Evolutionary conservation across 2,113 vertebrate genomes (phyloP).

Genomic region (Delphinapterus leucas): DNA sequence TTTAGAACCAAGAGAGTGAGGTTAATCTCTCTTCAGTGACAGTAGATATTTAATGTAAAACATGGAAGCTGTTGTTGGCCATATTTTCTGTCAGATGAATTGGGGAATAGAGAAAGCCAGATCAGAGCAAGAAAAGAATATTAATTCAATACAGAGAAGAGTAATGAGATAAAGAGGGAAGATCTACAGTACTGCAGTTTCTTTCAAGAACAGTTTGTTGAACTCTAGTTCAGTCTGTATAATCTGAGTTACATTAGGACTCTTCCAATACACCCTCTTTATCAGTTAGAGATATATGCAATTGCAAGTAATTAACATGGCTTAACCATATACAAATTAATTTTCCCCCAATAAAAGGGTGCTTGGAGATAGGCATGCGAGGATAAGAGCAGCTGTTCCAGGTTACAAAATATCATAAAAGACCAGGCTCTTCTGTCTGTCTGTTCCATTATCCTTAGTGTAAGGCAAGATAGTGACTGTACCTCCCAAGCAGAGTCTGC

Average conservation of each 20-base stretch:
- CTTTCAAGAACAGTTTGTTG: background rate
- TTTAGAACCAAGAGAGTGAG: background rate
- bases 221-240: background rate
- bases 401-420: conserved; percentile 24
- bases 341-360: background rate
- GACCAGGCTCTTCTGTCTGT: background rate
- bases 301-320: conserved; percentile 6
- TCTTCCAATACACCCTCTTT: background rate
- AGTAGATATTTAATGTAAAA: background rate
- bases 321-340: background rate
- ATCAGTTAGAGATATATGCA: background rate
- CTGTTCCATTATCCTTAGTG: background rate
- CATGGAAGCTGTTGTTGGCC: background rate
- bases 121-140: background rate
- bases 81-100: background rate
- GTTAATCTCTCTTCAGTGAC: background rate
- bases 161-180: background rate
- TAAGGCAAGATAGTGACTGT: background rate
- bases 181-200: background rate
- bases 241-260: background rate
- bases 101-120: background rate
- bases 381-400: background rate
- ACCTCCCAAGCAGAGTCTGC: background rate
- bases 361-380: background rate
- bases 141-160: background rate